Evolutionary conservation across 2,888 invertebrate genomes (phyloP), one percentile per base, ranked within the genome.

Genomic region (Galeopsomyia nigrocyanea): DNA sequence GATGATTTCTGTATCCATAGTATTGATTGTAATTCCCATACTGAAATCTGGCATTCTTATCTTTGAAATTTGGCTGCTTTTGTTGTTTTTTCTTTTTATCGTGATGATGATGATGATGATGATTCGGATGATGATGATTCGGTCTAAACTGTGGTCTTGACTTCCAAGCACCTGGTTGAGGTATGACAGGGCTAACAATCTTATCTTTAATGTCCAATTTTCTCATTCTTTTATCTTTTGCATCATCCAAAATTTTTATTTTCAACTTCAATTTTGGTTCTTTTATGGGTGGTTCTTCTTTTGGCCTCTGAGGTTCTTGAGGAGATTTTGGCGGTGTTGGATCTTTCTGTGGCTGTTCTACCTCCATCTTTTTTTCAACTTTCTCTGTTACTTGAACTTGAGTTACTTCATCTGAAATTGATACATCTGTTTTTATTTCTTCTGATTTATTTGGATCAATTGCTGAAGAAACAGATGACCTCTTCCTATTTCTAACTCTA

Each of bases 21-120:
- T 99, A 99, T 87, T 95, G 93, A 86, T 96, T 95, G 87, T 98
- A 99, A 88, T 99, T 99, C 70, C 99, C 99, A 88, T 94, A 97
- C 82, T 95, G 94, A 88, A 96, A 98, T 83, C 91, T 91, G 72
- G 91, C 90, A 84, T 94, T 92, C 84, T 94, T 94, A 22, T 91
- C 89, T 79, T 93, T 91, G 87, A 95, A 95, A 73, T 89, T 90
- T 13, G 92, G 80, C 77, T 79, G 62, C 31, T 71, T 76, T 65
- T 82, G 81, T 61, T 81, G 78, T 69, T 78, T 75, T 80, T 88
- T 84, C 80, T 89, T 75, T 31, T 71, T 74, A 49, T 72, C 69
- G 55, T 69, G 72, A 26, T 26, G 26, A 39, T 39, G 39, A 60
- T 69, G n/a, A n/a, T n/a, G n/a, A 26, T 26, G 26, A 39, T 39